Percentiles rank a stretch among this genome's conserved stretches.
Conservation (phyloP, 2,888 invertebrate species). For the Tricholauxania praeusta region DNA sequence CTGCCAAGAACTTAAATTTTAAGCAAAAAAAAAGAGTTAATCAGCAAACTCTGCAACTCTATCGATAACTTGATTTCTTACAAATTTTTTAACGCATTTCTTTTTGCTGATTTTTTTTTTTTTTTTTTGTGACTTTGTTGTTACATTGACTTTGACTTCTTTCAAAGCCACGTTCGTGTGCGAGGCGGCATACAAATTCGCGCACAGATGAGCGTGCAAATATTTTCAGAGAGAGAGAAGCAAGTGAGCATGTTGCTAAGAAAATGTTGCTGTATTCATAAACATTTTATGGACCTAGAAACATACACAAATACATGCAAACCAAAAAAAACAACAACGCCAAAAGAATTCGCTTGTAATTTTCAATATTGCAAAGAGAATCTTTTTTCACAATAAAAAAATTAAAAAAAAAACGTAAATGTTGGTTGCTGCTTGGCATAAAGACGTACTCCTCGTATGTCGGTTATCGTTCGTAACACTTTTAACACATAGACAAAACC, state of each 20-base stretch:
- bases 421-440: constrained; percentile 15
- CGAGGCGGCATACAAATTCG: neutral
- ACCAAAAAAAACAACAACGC: neutral
- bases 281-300: constrained; percentile 17
- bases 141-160: constrained; percentile 32
- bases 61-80: neutral
- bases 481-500: constrained; percentile 7
- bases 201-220: neutral
- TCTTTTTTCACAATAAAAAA: neutral
- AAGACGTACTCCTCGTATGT: too few species aligned
- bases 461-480: constrained; percentile 24
- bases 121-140: neutral
- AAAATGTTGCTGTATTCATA: constrained; percentile 25
- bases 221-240: constrained; percentile 8
- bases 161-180: constrained; percentile 22
- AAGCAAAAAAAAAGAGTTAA: constrained; percentile 37
- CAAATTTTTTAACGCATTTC: neutral
- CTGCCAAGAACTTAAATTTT: neutral
- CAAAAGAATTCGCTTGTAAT: constrained; percentile 17
- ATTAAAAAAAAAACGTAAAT: neutral
- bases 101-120: neutral
- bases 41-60: constrained; percentile 4
- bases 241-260: neutral
- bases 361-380: constrained; percentile 16
- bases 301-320: constrained; percentile 11